Base-by-base conservation (phyloP, 2,797 vertebrate genomes). In the Lagodon rhomboides region DNA sequence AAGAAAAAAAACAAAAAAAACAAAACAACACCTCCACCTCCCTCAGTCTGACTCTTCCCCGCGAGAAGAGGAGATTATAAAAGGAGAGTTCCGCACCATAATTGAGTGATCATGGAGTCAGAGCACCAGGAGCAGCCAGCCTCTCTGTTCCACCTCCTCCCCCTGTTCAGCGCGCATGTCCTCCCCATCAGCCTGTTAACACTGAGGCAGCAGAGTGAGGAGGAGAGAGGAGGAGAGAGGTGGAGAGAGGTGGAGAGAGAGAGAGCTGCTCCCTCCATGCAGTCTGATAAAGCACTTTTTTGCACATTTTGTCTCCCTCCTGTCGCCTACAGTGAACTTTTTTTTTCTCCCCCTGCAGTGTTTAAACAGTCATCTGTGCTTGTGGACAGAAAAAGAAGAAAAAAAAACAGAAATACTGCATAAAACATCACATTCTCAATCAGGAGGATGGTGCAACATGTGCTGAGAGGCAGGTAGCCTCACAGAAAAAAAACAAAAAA, bases 121-220 rank as follows among this genome's bases (percentile, higher is more conserved):
- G 61, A 85, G 76, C 55, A 89, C 65, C 53, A 83, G 75, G 70
- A 67, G 73, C 75, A 71, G 71, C 64, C 72, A 53, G 77, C 34
- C 1, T 11, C 51, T 68, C 62, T 47, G 66, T 65, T 69, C 17
- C 73, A 77, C 83, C 72, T 80, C 90, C 89, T 88, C 85, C 77
- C n/a, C 77, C 81, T 80, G 73, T 61, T 58, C 90, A 91, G 80
- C 84, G 89, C 93, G 91, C 92, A 92, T 93, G 91, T 89, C 84
- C 85, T 68, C 78, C 1, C 55, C 73, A 47, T 73, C 70, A 86
- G 83, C 75, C 73, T 74, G 83, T 75, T 82, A 79, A 82, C 62
- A 70, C 75, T 67, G 72, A 66, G 67, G 58, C 59, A 50, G 68
- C 59, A 50, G 68, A 68, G 5, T 16, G 82, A 79, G 78, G 23